Percentiles rank a stretch among this genome's conserved stretches.
Evolutionary conservation across 2,113 vertebrate species (phyloP).

Genomic region (Gambusia affinis): DNA sequence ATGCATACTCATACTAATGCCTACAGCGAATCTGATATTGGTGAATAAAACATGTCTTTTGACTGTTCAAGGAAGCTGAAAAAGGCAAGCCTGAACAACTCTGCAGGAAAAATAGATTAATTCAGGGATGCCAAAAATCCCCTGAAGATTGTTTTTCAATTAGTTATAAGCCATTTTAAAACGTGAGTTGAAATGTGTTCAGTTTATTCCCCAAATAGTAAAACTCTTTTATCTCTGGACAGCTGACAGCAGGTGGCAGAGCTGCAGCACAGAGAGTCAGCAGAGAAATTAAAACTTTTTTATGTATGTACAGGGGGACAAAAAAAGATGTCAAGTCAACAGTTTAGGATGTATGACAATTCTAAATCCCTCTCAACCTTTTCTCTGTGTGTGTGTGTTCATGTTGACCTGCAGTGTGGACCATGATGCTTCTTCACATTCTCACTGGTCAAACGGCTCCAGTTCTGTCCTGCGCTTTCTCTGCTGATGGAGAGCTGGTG

Average conservation of each 20-base stretch:
- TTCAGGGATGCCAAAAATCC: not conserved
- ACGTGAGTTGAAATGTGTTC: not conserved
- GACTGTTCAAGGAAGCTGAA: not conserved
- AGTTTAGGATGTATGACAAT: not conserved
- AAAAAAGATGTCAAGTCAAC: not conserved
- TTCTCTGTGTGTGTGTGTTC: constrained; percentile 13
- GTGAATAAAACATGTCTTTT: not conserved
- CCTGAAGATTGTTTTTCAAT: no score
- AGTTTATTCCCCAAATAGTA: not conserved
- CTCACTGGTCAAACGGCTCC: constrained; percentile 85
- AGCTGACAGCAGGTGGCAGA: constrained; percentile 56
- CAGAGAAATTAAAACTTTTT: not conserved
- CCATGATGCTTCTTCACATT: constrained; percentile 79
- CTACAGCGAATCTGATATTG: not conserved
- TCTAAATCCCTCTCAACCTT: not conserved
- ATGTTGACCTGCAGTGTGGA: constrained; percentile 74
- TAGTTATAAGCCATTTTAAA: not conserved
- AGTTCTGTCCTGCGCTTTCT: constrained; percentile 88
- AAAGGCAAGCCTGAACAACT: not conserved
- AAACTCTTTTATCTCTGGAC: constrained; percentile 29
- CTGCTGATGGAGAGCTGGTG: constrained; percentile 84
- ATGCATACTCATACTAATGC: not conserved
- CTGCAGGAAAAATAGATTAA: not conserved
- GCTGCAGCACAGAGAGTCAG: constrained; percentile 17
- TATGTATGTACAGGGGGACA: not conserved